phyloP scores from a whole-genome alignment of 2,113 vertebrate species.

The Anser brachyrhynchus region DNA sequence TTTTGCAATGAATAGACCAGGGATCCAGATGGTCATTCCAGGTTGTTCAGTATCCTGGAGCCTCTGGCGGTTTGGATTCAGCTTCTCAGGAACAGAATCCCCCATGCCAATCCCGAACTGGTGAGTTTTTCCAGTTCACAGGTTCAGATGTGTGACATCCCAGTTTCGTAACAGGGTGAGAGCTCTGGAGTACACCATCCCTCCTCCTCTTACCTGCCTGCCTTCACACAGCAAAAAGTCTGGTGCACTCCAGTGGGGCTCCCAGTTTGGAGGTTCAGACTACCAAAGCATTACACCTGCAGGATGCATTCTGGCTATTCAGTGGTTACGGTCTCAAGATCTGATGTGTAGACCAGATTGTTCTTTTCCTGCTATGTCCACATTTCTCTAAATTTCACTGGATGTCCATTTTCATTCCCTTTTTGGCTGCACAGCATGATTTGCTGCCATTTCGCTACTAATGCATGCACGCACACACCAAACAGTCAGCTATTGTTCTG shows the following conservation, averaged over 20 bases:
- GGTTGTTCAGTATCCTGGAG: not conserved
- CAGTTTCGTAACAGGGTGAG: not conserved
- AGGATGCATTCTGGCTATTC: not conserved
- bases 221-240: not conserved
- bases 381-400: not conserved
- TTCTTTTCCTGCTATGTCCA: not conserved
- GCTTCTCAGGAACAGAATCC: not conserved
- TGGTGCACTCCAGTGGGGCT: not conserved
- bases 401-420: not conserved
- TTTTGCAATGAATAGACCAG: not conserved
- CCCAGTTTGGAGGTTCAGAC: rapidly evolving
- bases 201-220: not conserved
- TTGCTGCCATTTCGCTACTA: not conserved
- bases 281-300: not conserved
- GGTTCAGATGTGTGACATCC: not conserved
- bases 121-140: not conserved
- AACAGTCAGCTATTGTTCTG: not conserved
- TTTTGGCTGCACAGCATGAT: not conserved
- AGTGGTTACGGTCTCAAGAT: not conserved
- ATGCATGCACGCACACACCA: not conserved
- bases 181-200: not conserved
- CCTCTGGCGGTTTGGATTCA: not conserved
- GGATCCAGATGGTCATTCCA: not conserved
- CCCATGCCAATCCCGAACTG: rapidly evolving
- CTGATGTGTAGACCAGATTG: not conserved